Evolutionary conservation across 2,888 invertebrate species (phyloP).

Genomic region (Meiosimyza decipiens): DNA sequence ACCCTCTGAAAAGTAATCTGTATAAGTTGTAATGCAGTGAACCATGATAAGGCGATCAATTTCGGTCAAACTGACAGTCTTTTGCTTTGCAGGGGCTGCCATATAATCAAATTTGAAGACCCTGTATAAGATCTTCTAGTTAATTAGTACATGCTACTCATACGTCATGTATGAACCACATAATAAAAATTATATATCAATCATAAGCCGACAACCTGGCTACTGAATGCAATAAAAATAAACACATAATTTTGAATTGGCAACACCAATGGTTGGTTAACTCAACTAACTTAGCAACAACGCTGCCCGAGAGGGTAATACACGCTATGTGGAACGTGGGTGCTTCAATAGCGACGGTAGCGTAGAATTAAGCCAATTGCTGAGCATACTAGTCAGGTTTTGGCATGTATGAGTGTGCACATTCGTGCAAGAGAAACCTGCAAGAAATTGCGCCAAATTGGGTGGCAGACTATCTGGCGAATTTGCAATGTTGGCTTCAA

Average conservation of each 20-base stretch:
- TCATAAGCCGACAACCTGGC: conserved; percentile 7
- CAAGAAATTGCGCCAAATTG: conserved; percentile 33
- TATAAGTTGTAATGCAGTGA: too few species aligned
- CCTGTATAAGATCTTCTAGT: too few species aligned
- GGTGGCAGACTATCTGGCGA: neutral
- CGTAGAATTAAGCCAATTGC: conserved; percentile 9
- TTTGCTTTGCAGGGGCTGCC: too few species aligned
- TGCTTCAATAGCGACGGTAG: neutral
- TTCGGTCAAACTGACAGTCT: too few species aligned
- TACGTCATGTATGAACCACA: neutral
- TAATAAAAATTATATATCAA: neutral
- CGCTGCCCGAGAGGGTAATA: neutral
- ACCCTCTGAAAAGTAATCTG: too few species aligned
- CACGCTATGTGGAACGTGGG: conserved; percentile 22
- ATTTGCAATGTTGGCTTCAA: too few species aligned
- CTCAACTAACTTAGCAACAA: neutral
- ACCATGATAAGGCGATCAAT: too few species aligned
- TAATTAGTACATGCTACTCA: too few species aligned
- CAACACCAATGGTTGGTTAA: conserved; percentile 9
- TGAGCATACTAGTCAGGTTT: neutral
- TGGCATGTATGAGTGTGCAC: neutral
- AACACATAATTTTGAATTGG: conserved; percentile 23
- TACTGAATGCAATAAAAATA: conserved; percentile 16
- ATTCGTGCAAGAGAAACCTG: conserved; percentile 24
- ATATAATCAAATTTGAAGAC: too few species aligned